Evolutionary conservation across 2,888 invertebrate species (phyloP), one percentile per base, ranked within the genome.

Genomic region (Philopedon plagiatum): DNA sequence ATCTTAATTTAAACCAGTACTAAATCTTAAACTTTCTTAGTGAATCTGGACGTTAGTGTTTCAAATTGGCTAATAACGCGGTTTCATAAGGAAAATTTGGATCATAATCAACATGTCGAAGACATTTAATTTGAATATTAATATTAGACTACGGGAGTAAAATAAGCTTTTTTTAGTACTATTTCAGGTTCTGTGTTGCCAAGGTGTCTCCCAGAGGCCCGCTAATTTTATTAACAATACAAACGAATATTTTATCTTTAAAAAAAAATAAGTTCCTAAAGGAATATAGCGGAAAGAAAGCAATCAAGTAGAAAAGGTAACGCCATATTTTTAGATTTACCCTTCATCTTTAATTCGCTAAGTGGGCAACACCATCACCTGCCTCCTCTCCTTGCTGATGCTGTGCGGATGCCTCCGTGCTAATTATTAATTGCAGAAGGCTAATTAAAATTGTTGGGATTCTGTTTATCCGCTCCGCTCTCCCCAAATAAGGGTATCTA

Each of bases 401-500:
- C 21, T 18, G 4, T 19, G 37, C 62, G 62, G 26, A 46, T 51
- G 49, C 49, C 51, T 63, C 34, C n/a, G 71, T 58, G 65, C 77
- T 78, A 80, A 80, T 81, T 80, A 79, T 80, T 80, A 80, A 80
- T 79, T 75, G 77, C 78, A 76, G 72, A 70, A 75, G 62, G 73
- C 71, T 80, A 81, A 80, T 81, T 80, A 80, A 80, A 80, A 81
- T 78, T 75, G 80, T 75, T 73, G 75, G 78, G 76, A 71, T 72
- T 69, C 75, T 69, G 73, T 70, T 76, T 73, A 70, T 70, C 71
- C 71, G 74, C 75, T 75, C 77, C 82, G 80, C 82, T 79, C 76
- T 54, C 73, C 76, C 76, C 76, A 78, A 80, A 82, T 81, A 79
- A 79, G 80, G 81, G 80, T 80, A n/a, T n/a, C n/a, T n/a, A 73